Evolutionary conservation across 2,113 vertebrate genomes (phyloP).

Genomic region (Sceloporus tristichus): DNA sequence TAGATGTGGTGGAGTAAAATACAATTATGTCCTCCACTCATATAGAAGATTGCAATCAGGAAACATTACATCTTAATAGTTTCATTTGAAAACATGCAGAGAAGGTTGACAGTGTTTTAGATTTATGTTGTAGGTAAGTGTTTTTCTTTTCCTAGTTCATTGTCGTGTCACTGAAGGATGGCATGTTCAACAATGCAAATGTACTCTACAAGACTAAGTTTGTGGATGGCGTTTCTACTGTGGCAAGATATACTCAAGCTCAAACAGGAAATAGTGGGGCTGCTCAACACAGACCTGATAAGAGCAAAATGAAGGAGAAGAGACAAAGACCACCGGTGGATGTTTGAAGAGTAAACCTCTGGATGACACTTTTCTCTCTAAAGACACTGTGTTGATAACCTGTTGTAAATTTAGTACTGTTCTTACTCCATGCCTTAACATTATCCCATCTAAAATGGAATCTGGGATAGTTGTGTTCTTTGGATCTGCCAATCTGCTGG

Average conservation of each 20-base stretch:
- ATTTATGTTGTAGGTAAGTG: background rate
- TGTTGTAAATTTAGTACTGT: background rate
- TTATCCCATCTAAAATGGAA: background rate
- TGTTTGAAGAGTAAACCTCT: constrained; percentile 38
- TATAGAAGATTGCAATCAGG: background rate
- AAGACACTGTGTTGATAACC: background rate
- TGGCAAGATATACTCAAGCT: constrained; percentile 82
- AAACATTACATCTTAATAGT: background rate
- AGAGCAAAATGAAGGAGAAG: constrained; percentile 73
- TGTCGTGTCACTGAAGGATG: constrained; percentile 98
- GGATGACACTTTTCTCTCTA: rapidly evolving
- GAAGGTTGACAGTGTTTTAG: background rate
- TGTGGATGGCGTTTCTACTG: constrained; percentile 91
- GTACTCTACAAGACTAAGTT: constrained; percentile 96
- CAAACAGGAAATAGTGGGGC: constrained; percentile 42
- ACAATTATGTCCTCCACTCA: no score
- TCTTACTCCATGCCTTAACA: background rate
- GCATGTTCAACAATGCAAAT: constrained; percentile 98
- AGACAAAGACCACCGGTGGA: constrained; percentile 54
- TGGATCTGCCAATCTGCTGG: background rate
- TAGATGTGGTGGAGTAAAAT: no score
- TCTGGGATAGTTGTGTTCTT: background rate
- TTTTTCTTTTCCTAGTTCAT: constrained; percentile 85
- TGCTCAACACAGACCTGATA: constrained; percentile 60
- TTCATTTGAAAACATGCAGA: background rate